Evolutionary conservation across 1,140 invertebrate genomes (phyloP), one percentile per base, ranked within the genome.

Genomic region (Drosophila simulans): DNA sequence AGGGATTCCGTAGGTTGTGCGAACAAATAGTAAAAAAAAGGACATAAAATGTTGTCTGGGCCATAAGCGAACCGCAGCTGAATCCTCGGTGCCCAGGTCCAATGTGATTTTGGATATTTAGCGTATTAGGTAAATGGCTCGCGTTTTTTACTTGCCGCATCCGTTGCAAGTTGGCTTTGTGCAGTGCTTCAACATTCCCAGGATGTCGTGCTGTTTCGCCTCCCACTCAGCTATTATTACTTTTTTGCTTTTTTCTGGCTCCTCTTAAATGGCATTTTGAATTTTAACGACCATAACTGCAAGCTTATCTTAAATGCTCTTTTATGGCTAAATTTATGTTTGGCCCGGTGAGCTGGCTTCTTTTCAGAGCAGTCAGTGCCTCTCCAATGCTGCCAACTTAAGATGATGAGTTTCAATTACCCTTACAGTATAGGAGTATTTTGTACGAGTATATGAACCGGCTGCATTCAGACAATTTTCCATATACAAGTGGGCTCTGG

Each of bases 221-320:
- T 22, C 31, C 48, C 55, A 27, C 42, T 20, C 25, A 1, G 52
- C 65, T 66, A 45, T 68, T 68, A 68, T 65, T 63, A 31, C 7
- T 68, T 68, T 68, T 25, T 17, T 17, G 0, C 17, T 17, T 17
- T 17, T 22, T 17, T 51, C 48, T 35, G 60, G 27, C 64, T 68
- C 46, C 48, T 22, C 59, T 80, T 74, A 89, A 89, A 89, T 84
- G 73, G 66, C 84, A 89, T 89, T 89, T 89, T 84, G 84, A 89
- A 89, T 89, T 89, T 89, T 89, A 89, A 89, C 84, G 84, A 89
- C 85, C 84, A 89, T 89, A 89, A 89, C 89, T 89, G 84, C 84
- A 80, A 80, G 84, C 84, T 89, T 89, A 89, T 89, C 84, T 89
- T 89, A 89, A 89, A 89, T 89, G 84, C 84, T 89, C 84, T 89